Base-by-base conservation (phyloP, 30 jellyfish, hydroid and myxozoan genomes). In the Aurelia coerulea region DNA sequence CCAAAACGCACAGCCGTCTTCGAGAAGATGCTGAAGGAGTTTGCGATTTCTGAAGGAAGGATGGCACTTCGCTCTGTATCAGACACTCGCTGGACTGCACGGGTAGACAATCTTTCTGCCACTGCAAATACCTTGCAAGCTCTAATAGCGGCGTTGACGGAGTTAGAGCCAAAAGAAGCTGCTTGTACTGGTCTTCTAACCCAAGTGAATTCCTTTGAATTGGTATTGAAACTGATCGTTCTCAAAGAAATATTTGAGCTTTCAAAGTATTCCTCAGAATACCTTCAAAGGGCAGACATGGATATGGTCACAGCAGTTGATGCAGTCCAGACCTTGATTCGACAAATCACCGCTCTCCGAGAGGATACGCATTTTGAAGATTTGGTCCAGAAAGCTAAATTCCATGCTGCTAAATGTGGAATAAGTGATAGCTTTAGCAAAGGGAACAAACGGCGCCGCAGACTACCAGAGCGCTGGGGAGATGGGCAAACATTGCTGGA, bases 11-110 rank as follows among this genome's bases (percentile, higher is more conserved):
- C n/a, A n/a, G n/a, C n/a, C n/a, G n/a, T n/a, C n/a, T n/a, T n/a
- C n/a, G 84, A 65, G 50, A 51, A 34, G 50, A 46, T 54, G 31
- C 89, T 83, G 39, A 79, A 83, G 33, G 50, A 8, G 29, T 72
- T 42, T 70, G n/a, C 58, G 23, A 73, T 60, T 17, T 17, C 58
- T 10, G 79, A 83, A 83, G 78, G 92, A 19, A 73, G 67, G 39
- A 83, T 46, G 4, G 88, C 92, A 17, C 88, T 83, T 16, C 78
- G 68, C 17, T 65, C 82, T n/a, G 19, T 83, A 59, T 83, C 92
- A 83, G 92, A 83, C 59, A 83, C 92, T 37, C 66, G 79, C 11
- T 83, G 92, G 92, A 69, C 92, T 6, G 87, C 92, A 15, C 53
- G 78, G n/a, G n/a, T n/a, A n/a, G n/a, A n/a, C n/a, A n/a, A n/a